Evolutionary conservation across 2,113 vertebrate genomes (phyloP), one percentile per base, ranked within the genome.

Genomic region (Xiphophorus couchianus): DNA sequence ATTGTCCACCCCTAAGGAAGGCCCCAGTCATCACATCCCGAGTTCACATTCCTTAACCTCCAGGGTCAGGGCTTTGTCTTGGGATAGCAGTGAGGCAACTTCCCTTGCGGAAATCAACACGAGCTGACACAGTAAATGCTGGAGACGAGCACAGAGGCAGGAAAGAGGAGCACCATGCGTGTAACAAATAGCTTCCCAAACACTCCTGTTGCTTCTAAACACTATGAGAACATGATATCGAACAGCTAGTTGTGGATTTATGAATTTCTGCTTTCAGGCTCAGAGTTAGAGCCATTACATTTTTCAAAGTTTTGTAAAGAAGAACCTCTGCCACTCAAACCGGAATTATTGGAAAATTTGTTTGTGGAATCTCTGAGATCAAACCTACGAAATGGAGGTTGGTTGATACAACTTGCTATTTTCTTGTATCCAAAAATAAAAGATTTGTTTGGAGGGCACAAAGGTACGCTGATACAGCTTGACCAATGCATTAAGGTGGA

Each of bases 21-120:
- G 89, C 91, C 90, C 86, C 74, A 84, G 83, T 91, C 78, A 87
- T 90, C 88, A 86, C 89, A 73, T 80, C 85, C 66, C 42, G 73
- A 82, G 91, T 93, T 95, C 93, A 93, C 92, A 94, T 95, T 95
- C 94, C 91, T 93, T 90, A 82, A 92, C 88, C 90, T 89, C 84
- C 83, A 17, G 86, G 93, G 93, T 94, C 92, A 93, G 89, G 83
- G 88, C 88, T 91, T 91, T 86, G 92, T 93, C 90, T 94, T 85
- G 78, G 92, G 92, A 89, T 84, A 88, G 81, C 81, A 85, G 83
- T 68, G 83, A 90, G 88, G 91, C 90, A 86, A 89, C 92, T 94
- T 95, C 93, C 92, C 86, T 78, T 90, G 87, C 89, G 89, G 88
- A 94, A 93, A 91, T 84, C 86, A 84, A 91, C 87, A 84, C 82